Evolutionary conservation across 2,113 vertebrate species (phyloP).

Genomic region (Seriola rivoliana): DNA sequence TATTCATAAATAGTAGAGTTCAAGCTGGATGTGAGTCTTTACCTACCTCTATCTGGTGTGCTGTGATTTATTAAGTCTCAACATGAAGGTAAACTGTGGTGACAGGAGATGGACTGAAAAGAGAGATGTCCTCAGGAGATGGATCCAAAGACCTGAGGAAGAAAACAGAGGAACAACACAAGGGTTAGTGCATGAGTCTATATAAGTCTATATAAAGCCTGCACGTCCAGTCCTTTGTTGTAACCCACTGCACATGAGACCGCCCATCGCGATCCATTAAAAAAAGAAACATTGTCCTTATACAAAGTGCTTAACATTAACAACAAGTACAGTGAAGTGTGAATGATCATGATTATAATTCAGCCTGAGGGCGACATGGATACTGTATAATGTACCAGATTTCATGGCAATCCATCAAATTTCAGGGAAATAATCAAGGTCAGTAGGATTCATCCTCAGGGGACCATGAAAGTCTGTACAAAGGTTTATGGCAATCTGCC

Average conservation of each 20-base stretch:
- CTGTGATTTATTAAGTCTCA: constrained; percentile 61
- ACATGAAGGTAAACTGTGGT: constrained; percentile 67
- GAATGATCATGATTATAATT: not conserved
- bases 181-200: constrained; percentile 15
- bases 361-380: not conserved
- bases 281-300: not conserved
- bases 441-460: not conserved
- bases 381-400: not conserved
- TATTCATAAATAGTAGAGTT: not conserved
- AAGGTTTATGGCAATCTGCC: no score
- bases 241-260: no score
- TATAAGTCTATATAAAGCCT: not conserved
- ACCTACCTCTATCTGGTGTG: constrained; percentile 72
- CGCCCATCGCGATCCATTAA: not conserved
- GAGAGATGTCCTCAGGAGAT: constrained; percentile 8
- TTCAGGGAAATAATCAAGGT: not conserved
- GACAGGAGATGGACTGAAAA: constrained; percentile 33
- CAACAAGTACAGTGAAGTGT: not conserved
- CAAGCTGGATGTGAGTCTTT: not conserved
- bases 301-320: no score
- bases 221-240: not conserved
- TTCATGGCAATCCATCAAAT: not conserved
- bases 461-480: not conserved
- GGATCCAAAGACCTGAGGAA: constrained; percentile 55
- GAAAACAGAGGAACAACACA: constrained; percentile 35